phyloP scores from a whole-genome alignment of 2,888 invertebrate genomes.

The Oxytorus armatus region DNA sequence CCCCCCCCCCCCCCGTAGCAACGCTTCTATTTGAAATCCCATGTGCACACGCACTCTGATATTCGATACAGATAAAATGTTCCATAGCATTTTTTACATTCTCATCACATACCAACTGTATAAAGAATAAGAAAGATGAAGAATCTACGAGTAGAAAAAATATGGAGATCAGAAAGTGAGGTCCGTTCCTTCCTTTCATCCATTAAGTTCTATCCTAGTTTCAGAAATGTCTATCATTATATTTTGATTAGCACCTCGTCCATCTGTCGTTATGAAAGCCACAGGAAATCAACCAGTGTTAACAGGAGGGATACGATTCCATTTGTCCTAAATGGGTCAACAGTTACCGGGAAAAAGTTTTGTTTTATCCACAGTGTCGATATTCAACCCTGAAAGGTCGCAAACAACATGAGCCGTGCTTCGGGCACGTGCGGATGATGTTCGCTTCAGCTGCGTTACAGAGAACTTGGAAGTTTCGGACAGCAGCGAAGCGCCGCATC shows the following conservation, averaged over 20 bases:
- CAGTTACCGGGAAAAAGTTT: conserved; percentile 38
- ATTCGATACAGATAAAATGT: conserved; percentile 53
- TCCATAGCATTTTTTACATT: conserved; percentile 29
- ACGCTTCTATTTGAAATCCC: conserved; percentile 35
- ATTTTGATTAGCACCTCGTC: not conserved
- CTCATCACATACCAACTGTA: conserved; percentile 31
- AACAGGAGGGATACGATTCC: not conserved
- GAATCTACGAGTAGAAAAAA: conserved; percentile 1
- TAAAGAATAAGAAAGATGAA: conserved; percentile 1
- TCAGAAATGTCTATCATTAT: too few relatives aligned
- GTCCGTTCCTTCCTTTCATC: too few relatives aligned
- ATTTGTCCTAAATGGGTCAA: conserved; percentile 34
- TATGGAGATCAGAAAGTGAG: not conserved
- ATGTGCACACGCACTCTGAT: conserved; percentile 53
- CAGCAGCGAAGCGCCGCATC: conserved; percentile 58
- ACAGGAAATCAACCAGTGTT: not conserved
- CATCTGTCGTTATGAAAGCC: conserved; percentile 8
- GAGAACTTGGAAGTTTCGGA: conserved; percentile 54
- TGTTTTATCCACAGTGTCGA: conserved; percentile 27
- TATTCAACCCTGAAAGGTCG: conserved; percentile 36
- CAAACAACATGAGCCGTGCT: conserved; percentile 31
- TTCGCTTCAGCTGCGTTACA: conserved; percentile 19
- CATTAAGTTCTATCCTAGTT: too few relatives aligned
- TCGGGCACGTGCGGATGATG: conserved; percentile 48
- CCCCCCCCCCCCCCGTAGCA: conserved; percentile 8